Evolutionary conservation across 1,140 invertebrate species (phyloP).

Genomic region (Musca vetustissima): DNA sequence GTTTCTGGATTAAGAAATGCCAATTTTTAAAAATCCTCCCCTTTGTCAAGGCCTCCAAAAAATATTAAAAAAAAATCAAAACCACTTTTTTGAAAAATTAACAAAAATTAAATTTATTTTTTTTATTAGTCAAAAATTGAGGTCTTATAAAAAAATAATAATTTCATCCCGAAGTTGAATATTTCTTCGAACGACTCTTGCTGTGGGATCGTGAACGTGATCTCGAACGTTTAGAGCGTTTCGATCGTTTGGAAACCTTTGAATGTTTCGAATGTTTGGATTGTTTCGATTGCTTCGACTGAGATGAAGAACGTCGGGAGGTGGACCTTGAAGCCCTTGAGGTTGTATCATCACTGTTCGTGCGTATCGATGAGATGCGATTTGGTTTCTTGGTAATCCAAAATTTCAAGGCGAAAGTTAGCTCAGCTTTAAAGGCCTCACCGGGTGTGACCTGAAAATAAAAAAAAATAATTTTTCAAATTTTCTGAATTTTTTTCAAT

Average conservation of each 20-base stretch:
- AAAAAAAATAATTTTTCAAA: not conserved
- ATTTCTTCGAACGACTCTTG: not conserved
- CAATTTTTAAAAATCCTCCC: no score
- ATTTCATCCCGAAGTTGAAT: not conserved
- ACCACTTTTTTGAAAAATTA: no score
- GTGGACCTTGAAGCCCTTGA: slow-evolving; percentile 41
- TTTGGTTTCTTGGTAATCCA: slow-evolving; percentile 68
- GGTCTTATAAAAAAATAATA: no score
- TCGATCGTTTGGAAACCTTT: slow-evolving; percentile 1
- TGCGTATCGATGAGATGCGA: slow-evolving; percentile 45
- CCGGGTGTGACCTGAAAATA: slow-evolving; percentile 60
- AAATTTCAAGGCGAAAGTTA: no score
- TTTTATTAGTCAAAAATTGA: no score
- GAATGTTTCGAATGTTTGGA: slow-evolving; percentile 32
- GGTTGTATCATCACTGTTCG: no score
- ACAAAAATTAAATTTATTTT: no score
- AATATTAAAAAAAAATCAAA: no score
- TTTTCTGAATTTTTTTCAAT: not conserved
- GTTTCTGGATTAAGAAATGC: no score
- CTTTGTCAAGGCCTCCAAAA: no score
- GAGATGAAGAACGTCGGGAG: slow-evolving; percentile 35
- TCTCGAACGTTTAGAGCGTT: slow-evolving; percentile 3
- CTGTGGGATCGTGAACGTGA: not conserved
- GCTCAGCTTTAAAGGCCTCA: slow-evolving; percentile 65
- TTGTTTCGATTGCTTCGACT: slow-evolving; percentile 33